Percentiles rank a stretch among this genome's conserved stretches.
These are phyloP conservation scores for Acanthoscelides obtectus DNA, from an alignment of 2,888 invertebrate species.

Conservation along the genomic window DNA sequence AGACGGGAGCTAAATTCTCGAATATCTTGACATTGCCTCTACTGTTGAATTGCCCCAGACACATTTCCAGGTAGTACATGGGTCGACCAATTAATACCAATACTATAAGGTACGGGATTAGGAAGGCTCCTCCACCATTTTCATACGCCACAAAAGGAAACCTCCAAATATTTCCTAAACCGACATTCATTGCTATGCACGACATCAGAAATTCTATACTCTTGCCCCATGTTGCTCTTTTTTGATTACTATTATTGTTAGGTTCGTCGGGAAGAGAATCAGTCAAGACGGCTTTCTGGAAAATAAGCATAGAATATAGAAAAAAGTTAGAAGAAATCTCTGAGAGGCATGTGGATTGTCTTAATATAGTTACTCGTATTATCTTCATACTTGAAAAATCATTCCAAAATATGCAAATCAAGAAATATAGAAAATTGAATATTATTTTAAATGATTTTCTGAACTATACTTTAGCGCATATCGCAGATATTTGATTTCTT, in stretches of 20 bases:
- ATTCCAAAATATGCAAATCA: too few species aligned
- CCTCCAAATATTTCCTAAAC: slow-evolving; percentile 63
- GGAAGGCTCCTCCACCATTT: slow-evolving; percentile 64
- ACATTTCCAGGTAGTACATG: slow-evolving; percentile 79
- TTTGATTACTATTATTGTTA: slow-evolving; percentile 14
- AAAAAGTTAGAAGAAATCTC: too few species aligned
- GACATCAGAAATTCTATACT: slow-evolving; percentile 63
- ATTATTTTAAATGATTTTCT: too few species aligned
- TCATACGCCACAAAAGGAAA: slow-evolving; percentile 63
- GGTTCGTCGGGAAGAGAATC: background rate
- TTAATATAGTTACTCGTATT: too few species aligned
- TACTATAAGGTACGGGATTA: slow-evolving; percentile 62
- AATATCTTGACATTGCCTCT: slow-evolving; percentile 72
- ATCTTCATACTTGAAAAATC: too few species aligned
- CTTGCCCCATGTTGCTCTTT: slow-evolving; percentile 53
- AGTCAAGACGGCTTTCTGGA: background rate
- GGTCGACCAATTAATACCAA: slow-evolving; percentile 68
- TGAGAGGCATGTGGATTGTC: too few species aligned
- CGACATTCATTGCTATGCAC: slow-evolving; percentile 60
- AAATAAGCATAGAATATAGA: background rate
- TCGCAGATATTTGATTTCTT: too few species aligned
- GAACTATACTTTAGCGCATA: too few species aligned
- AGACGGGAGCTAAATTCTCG: slow-evolving; percentile 64
- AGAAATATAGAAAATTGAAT: too few species aligned
- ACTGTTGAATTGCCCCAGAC: slow-evolving; percentile 77